A percentile compares a stretch with the other conserved stretches of the same genome.
Evolutionary conservation across 2,113 vertebrate genomes (phyloP).

Genomic region (Climacteris rufus): DNA sequence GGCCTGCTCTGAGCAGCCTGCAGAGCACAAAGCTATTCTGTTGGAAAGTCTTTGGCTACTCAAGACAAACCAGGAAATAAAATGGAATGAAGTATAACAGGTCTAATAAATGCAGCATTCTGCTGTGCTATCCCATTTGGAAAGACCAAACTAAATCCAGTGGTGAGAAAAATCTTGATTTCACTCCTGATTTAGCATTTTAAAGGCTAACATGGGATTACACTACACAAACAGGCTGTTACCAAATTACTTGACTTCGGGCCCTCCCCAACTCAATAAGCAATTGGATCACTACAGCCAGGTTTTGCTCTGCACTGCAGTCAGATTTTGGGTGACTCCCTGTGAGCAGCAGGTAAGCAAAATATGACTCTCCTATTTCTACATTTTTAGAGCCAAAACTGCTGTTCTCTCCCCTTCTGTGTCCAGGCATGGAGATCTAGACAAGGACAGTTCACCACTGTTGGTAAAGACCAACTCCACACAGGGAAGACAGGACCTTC

Average conservation of each 20-base stretch:
- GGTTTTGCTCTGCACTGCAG: not conserved
- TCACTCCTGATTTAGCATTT: conserved; percentile 5
- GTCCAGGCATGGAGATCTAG: not conserved
- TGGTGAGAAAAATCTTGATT: not conserved
- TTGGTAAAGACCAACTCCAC: not conserved
- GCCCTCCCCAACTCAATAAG: not conserved
- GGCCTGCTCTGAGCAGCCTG: not conserved
- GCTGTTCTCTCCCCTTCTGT: not conserved
- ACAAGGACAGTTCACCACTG: not conserved
- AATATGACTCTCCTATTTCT: not conserved
- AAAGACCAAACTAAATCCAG: not conserved
- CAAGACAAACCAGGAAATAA: not conserved
- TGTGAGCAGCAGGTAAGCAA: not conserved
- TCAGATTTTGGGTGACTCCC: not conserved
- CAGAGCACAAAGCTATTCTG: not conserved
- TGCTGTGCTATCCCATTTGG: not conserved
- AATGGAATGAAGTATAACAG: not conserved
- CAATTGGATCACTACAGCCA: not conserved
- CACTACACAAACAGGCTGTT: not conserved
- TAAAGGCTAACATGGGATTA: not conserved
- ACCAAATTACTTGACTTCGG: not conserved
- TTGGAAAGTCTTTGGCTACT: not conserved
- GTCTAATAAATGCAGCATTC: not conserved
- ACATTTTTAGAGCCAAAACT: not conserved
- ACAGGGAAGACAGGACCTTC: not conserved